Base-by-base conservation (phyloP, 2,113 vertebrate genomes). In the Gambusia holbrooki region DNA sequence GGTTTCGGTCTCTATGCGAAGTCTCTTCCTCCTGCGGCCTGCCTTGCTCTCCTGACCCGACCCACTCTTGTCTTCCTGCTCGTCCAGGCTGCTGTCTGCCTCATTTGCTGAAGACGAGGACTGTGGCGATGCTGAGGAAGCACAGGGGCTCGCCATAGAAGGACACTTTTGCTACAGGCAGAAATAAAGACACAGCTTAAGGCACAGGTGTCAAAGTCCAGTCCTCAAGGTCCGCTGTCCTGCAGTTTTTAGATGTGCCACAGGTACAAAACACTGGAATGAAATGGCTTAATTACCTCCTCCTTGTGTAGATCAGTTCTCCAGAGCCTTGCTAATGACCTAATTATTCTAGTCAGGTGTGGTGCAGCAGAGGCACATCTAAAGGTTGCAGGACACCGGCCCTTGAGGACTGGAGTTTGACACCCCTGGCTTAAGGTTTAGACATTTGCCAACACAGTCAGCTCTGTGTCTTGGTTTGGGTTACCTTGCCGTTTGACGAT, bases 11-110 rank as follows among this genome's bases (percentile, higher is more conserved):
- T 87, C 88, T 48, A 63, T 76, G 2, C 69, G 62, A 1, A 77
- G 5, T 76, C 89, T 91, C 82, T 92, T 94, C 74, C 92, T 92
- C 66, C 85, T 88, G 68, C 61, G 25, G 60, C 77, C 61, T 6
- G 74, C 79, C 29, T 45, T 81, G n/a, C 61, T 84, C 1, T 91
- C 84, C 29, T 37, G 73, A n/a, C 35, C 76, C 2, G 82, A 77
- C 15, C 1, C 28, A 6, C 48, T 61, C 19, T 40, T 82, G 15
- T 88, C 73, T 0, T 76, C 73, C n/a, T 33, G 74, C n/a, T 88
- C 85, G 0, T 92, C 87, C 0, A 62, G 74, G 66, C 80, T 91
- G 77, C 71, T 86, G 14, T 29, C 81, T 14, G 58, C 51, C 58
- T 82, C 87, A 5, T 3, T 64, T 2, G 66, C 35, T 15, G 80